Conservation (phyloP, 2,113 vertebrate genomes). For the Trochalopteron elliotii region DNA sequence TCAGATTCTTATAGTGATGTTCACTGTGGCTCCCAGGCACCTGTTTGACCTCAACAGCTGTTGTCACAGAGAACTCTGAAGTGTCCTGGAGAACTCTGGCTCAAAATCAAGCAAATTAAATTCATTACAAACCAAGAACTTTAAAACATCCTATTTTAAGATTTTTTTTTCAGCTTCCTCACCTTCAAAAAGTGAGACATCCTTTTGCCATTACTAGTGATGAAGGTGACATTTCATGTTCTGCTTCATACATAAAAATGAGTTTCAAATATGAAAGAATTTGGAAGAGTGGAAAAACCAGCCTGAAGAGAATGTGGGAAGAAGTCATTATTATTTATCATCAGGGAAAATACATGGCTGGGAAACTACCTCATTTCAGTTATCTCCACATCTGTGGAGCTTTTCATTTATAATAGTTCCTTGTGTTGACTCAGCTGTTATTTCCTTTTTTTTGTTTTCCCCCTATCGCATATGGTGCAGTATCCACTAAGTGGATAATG, state of each 20-base stretch:
- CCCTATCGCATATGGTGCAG: not conserved
- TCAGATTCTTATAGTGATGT: not conserved
- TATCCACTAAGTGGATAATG: not conserved
- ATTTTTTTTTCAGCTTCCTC: not conserved
- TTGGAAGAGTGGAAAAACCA: not conserved
- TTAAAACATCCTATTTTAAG: not conserved
- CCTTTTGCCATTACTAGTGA: not conserved
- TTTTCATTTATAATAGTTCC: not conserved
- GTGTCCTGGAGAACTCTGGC: not conserved
- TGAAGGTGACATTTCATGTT: not conserved
- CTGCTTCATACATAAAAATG: not conserved
- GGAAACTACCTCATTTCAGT: not conserved
- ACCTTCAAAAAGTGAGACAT: not conserved
- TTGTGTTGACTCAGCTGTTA: not conserved
- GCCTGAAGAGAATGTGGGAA: not conserved
- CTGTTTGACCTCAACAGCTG: not conserved
- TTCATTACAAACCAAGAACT: not conserved
- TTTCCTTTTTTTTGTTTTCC: not conserved
- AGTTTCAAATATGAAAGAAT: not conserved
- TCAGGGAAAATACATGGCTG: not conserved
- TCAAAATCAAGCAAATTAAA: not conserved
- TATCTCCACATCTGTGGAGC: not conserved
- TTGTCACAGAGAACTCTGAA: fast-evolving
- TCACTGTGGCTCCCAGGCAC: not conserved
- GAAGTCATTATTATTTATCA: not conserved